Evolutionary conservation across 1,140 invertebrate species (phyloP).

Genomic region (Aplysia californica): DNA sequence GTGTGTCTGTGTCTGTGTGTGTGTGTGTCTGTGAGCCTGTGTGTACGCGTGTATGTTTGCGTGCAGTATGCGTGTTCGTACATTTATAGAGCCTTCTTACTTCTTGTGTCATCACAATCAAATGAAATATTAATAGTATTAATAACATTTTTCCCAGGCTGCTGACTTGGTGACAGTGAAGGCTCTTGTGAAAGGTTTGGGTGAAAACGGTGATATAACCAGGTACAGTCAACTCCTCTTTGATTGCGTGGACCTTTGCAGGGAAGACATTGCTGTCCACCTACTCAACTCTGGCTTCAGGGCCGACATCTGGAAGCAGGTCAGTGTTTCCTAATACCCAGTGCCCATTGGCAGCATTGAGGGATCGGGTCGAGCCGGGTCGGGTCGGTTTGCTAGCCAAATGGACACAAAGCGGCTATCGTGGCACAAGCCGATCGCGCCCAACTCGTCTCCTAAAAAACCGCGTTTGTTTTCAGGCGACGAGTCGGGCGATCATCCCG

Average conservation of each 20-base stretch:
- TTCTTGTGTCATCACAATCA: neutral
- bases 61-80: no score
- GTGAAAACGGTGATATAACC: constrained; percentile 44
- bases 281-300: constrained; percentile 53
- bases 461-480: no score
- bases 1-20: neutral
- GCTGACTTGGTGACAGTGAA: constrained; percentile 49
- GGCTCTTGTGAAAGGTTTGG: constrained; percentile 42
- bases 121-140: neutral
- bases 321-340: constrained; percentile 10
- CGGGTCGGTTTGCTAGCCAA: no score
- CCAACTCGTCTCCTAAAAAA: no score
- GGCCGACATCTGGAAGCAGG: constrained; percentile 53
- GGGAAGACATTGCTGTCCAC: constrained; percentile 54
- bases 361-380: neutral
- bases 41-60: no score
- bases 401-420: no score
- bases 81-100: neutral
- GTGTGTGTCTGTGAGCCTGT: no score
- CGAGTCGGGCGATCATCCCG: no score
- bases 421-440: no score
- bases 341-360: neutral
- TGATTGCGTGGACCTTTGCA: constrained; percentile 54
- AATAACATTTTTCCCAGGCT: constrained; percentile 34
- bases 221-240: constrained; percentile 49